Evolutionary conservation across 1,140 invertebrate genomes (phyloP).

Genomic region (Druon quercuslanigerum): DNA sequence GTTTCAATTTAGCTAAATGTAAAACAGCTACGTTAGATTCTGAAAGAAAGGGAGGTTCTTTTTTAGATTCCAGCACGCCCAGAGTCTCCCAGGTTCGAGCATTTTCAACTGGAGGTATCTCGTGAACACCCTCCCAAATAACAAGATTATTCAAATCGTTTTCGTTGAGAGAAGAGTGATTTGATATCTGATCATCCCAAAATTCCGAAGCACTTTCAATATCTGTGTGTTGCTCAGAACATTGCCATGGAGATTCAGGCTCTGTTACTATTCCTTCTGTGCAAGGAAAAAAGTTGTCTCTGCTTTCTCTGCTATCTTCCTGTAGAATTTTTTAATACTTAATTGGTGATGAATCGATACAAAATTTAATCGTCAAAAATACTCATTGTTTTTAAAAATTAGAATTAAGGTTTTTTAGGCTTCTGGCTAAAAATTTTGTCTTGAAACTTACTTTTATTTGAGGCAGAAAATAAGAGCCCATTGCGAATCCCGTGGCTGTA

Average conservation of each 20-base stretch:
- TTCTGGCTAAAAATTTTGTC: background rate
- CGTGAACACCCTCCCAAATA: conserved; percentile 54
- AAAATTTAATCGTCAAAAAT: background rate
- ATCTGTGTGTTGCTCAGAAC: conserved; percentile 33
- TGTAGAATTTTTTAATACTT: conserved; percentile 31
- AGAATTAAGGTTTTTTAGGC: too few relatives aligned
- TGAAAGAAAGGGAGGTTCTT: conserved; percentile 61
- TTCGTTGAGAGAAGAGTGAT: conserved; percentile 35
- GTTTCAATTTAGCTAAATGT: conserved; percentile 61
- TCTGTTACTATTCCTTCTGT: conserved; percentile 55
- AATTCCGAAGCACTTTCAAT: conserved; percentile 42
- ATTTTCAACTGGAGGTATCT: conserved; percentile 44
- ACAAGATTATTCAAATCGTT: conserved; percentile 31
- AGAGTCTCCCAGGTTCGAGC: conserved; percentile 69
- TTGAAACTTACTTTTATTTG: conserved; percentile 45
- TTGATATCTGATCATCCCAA: conserved; percentile 41
- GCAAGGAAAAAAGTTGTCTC: conserved; percentile 36
- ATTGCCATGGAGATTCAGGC: conserved; percentile 50
- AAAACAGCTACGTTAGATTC: conserved; percentile 60
- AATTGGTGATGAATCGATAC: conserved; percentile 3
- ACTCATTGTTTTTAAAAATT: too few relatives aligned
- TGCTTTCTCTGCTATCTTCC: conserved; percentile 41
- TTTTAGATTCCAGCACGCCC: conserved; percentile 54
- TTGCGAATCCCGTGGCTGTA: conserved; percentile 33
- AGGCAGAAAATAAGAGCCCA: conserved; percentile 45